Evolutionary conservation across 2,113 vertebrate species (phyloP), one percentile per base, ranked within the genome.

Genomic region (Marcusenius ussheri): DNA sequence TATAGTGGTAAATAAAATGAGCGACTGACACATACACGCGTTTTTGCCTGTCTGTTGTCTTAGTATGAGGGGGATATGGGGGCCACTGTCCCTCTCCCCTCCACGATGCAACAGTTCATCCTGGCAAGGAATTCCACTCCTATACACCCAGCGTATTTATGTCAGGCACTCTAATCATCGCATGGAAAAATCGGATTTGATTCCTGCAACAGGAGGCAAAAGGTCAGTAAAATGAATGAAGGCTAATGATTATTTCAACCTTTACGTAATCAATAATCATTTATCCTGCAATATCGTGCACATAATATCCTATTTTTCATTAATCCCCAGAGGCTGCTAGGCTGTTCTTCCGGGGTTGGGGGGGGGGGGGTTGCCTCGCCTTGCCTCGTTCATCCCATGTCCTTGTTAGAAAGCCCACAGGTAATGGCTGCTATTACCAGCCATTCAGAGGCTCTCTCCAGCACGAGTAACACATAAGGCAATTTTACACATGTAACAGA

Each of bases 241-340:
- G 95, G 95, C 96, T 96, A 96, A 97, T 97, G 96, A 97, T 96
- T 95, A 96, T 95, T 95, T 96, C 95, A 97, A 97, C 96, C 96
- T 96, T 97, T 96, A 95, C 92, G 95, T 95, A 95, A 97, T 96
- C 96, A 96, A 97, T 97, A 96, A 96, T 96, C 95, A 96, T 96
- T 96, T 95, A 95, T 96, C 95, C 95, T 95, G 94, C 95, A 95
- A 94, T 95, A 96, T 96, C 94, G 93, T 94, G 93, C 89, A 92
- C 94, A 95, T 95, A 94, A 93, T 91, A 94, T 95, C 93, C 94
- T 94, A 92, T 94, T 95, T 93, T 94, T 95, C 95, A 96, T 96
- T 96, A 96, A 95, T 94, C 95, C 94, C 87, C 93, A 86, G 62
- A 91, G 92, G 94, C 94, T 94, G 90, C 27, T 19, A 58, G 31